Conservation (phyloP, 64 coral and sea anemone species). For the Acropora tenuis region DNA sequence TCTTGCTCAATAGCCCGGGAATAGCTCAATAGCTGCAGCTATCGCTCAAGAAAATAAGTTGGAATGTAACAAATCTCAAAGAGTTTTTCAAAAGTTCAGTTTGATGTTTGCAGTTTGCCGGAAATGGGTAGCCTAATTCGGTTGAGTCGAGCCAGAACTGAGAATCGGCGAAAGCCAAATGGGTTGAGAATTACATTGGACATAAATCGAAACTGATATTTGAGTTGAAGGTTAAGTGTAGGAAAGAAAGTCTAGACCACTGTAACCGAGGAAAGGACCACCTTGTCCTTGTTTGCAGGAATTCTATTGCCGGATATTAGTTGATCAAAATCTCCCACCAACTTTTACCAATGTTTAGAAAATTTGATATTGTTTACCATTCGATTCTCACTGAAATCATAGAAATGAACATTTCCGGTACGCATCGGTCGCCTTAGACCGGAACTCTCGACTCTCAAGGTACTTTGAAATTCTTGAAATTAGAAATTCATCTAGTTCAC, state of each 20-base stretch:
- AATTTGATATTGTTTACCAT: too few species aligned
- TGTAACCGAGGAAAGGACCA: not conserved
- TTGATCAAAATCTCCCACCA: not conserved
- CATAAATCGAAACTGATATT: not conserved
- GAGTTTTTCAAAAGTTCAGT: too few species aligned
- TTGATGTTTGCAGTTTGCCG: too few species aligned
- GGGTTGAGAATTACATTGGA: not conserved
- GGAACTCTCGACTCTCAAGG: not conserved
- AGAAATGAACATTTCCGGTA: not conserved
- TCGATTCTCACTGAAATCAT: too few species aligned
- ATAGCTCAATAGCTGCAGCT: too few species aligned
- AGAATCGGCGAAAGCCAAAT: not conserved
- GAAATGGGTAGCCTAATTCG: too few species aligned
- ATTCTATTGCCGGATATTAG: not conserved
- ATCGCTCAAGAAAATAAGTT: too few species aligned
- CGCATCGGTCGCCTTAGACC: not conserved
- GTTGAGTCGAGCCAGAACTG: too few species aligned
- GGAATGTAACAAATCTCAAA: too few species aligned
- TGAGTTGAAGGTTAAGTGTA: not conserved
- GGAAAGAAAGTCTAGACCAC: not conserved
- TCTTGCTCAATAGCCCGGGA: too few species aligned
- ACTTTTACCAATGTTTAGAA: not conserved
- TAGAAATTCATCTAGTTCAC: not conserved
- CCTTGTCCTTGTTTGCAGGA: not conserved
- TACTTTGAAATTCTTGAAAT: not conserved